Percentiles rank a stretch among this genome's conserved stretches.
phyloP scores from a whole-genome alignment of 2,888 invertebrate species.

The Sarcophaga variegata region DNA sequence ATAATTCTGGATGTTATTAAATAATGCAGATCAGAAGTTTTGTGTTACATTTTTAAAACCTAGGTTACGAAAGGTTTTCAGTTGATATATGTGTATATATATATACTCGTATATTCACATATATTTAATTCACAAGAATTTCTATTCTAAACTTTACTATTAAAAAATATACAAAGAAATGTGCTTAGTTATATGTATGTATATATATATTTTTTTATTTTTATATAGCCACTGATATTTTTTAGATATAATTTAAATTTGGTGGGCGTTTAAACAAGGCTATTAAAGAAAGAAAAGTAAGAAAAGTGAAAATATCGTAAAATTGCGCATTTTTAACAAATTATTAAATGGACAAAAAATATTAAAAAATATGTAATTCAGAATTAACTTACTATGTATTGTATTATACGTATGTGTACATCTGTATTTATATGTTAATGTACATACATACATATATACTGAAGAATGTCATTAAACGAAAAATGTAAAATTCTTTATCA shows the following conservation, averaged over 20 bases:
- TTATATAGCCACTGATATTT: constrained; percentile 21
- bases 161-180: background rate
- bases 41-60: too few relatives aligned
- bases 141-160: background rate
- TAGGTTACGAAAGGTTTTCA: too few relatives aligned
- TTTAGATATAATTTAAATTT: background rate
- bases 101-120: too few relatives aligned
- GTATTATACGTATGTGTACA: background rate
- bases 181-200: background rate
- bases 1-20: too few relatives aligned
- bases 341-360: background rate
- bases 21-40: too few relatives aligned
- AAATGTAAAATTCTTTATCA: constrained; percentile 32
- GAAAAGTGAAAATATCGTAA: constrained; percentile 29
- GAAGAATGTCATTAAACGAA: constrained; percentile 14
- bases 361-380: background rate
- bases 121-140: background rate
- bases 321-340: constrained; percentile 42
- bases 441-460: constrained; percentile 1
- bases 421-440: background rate
- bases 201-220: background rate
- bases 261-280: constrained; percentile 46
- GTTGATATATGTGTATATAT: too few relatives aligned
- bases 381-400: background rate
- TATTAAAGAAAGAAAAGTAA: constrained; percentile 12